A percentile compares a stretch with the other conserved stretches of the same genome.
phyloP scores from a whole-genome alignment of 2,113 vertebrate species.

The Salvelinus alpinus region DNA sequence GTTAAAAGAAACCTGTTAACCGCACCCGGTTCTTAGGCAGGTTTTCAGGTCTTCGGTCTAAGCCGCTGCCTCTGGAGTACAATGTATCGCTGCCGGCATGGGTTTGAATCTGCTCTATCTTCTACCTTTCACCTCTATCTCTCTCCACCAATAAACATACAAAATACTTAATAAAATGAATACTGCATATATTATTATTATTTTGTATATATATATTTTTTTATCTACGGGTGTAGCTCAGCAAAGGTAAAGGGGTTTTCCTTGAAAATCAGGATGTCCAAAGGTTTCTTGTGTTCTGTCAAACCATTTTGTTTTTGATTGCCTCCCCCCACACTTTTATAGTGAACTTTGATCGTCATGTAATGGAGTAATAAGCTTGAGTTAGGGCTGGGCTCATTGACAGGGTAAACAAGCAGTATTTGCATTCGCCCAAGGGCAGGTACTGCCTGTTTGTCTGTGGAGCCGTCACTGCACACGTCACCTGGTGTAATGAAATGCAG shows the following conservation, averaged over 20 bases:
- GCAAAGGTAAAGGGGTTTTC: no score
- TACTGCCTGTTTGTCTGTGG: conserved; percentile 26
- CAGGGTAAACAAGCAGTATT: conserved; percentile 62
- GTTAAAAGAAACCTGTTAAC: conserved; percentile 48
- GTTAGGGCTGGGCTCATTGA: neutral
- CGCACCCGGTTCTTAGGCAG: no score
- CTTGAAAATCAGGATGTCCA: neutral
- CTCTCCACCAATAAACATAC: no score
- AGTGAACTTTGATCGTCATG: conserved; percentile 24
- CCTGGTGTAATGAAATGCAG: conserved; percentile 40
- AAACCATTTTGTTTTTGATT: neutral
- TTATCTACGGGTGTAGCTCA: no score
- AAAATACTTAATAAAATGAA: no score
- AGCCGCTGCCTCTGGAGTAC: no score
- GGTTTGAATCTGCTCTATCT: no score
- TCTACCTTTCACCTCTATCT: no score
- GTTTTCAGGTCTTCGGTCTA: no score
- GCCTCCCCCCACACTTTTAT: conserved; percentile 1
- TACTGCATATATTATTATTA: no score
- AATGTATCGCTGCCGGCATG: no score
- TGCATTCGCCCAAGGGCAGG: conserved; percentile 58
- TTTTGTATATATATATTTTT: no score
- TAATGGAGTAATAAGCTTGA: conserved; percentile 12
- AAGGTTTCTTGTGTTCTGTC: conserved; percentile 12
- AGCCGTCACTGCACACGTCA: conserved; percentile 21